These are phyloP conservation scores for Abramis brama DNA, from an alignment of 2,113 vertebrate genomes.

Conservation along the genomic window DNA sequence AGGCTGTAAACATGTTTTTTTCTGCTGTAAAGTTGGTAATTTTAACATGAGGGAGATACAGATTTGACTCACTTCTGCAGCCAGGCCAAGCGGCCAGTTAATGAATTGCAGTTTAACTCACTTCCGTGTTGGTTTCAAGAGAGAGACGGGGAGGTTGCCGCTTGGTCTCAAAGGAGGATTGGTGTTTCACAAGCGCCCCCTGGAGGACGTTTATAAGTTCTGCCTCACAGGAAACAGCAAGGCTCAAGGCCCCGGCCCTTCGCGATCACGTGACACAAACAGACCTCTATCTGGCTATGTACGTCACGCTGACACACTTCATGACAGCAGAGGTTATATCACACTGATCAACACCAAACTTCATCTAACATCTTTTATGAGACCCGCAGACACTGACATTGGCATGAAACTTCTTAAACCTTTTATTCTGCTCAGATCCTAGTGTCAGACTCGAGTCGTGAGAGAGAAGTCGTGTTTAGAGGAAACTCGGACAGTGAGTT, in stretches of 20 bases:
- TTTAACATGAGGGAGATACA: too few species aligned
- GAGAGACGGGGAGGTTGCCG: too few species aligned
- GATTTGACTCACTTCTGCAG: too few species aligned
- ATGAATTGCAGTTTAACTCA: too few species aligned
- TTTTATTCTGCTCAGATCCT: conserved; percentile 4
- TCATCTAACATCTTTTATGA: background rate
- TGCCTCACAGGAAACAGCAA: background rate
- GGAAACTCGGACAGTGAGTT: background rate
- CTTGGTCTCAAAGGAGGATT: too few species aligned
- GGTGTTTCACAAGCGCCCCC: background rate
- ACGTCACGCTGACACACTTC: conserved; percentile 58
- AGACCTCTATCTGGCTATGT: background rate
- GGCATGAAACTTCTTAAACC: conserved; percentile 43
- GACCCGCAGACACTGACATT: conserved; percentile 40
- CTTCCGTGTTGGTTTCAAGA: too few species aligned
- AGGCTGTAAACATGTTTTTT: too few species aligned
- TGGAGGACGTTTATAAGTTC: background rate
- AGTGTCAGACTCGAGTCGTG: background rate
- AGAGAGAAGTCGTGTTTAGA: too few species aligned
- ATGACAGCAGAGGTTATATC: conserved; percentile 67
- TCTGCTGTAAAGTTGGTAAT: too few species aligned
- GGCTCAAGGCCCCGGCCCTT: background rate
- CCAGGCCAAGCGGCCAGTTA: too few species aligned
- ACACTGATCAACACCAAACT: conserved; percentile 55
- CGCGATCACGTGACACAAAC: conserved; percentile 31